Base-by-base conservation (phyloP, 2,888 invertebrate species). In the Trissolcus brochymenae region DNA sequence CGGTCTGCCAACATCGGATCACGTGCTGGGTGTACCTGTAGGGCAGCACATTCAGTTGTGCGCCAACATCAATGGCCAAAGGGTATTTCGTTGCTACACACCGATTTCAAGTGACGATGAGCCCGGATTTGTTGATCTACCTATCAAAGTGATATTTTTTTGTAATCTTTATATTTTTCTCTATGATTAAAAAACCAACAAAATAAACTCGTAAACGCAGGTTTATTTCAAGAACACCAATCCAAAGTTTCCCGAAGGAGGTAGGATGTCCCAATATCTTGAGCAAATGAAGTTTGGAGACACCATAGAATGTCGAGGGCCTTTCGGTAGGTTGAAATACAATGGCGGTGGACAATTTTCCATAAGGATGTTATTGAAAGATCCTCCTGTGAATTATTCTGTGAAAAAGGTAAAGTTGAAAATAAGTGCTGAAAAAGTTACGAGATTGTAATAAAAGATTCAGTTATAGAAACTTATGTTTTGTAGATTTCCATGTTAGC, bases 21-120 rank as follows among this genome's bases (percentile, higher is more conserved):
- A 99, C 90, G 92, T 98, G 66, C 91, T 99, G 76, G 99, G 95
- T 57, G 89, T 96, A 71, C 96, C 96, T 2, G 92, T 95, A 85
- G 99, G 99, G n/a, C 98, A 99, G 87, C 99, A 99, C 87, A 95
- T 99, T 78, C 97, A 98, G 90, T 90, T 99, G 83, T 95, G 95
- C 46, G 97, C 96, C 0, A 94, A 93, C 84, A 93, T 98, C 74
- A 94, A 94, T 84, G 97, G 95, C 83, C 95, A 97, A 84, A 91
- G 98, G 50, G 94, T 98, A 35, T 96, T 99, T 82, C 93, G 99
- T 77, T 95, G 99, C 0, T 99, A 99, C 90, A 99, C 99, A 6
- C 99, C 99, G 2, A 97, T 98, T 2, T 95, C 98, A 19, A 96
- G 95, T 82, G 98, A 99, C 90, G 97, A 99, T 85, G 96, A 98